Evolutionary conservation across 1,140 invertebrate genomes (phyloP), one percentile per base, ranked within the genome.

Genomic region (Tribolium castaneum): DNA sequence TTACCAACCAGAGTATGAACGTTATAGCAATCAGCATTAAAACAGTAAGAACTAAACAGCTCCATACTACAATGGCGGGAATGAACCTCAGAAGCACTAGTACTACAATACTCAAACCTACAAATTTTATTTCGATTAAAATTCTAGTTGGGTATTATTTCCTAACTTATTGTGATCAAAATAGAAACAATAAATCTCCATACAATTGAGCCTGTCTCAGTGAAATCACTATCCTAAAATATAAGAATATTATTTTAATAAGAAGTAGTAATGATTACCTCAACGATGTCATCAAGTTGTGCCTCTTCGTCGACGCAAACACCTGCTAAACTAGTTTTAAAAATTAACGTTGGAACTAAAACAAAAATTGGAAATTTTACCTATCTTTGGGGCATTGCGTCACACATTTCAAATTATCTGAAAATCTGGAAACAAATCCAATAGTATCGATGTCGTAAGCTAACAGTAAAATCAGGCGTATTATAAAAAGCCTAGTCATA

Each of bases 111-210:
- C 6, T 62, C 30, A 62, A 62, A 45, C 39, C 39, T 45, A 45
- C 5, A 45, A 30, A 45, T 3, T 9, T 45, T 45, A 45, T n/a
- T 45, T 45, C 9, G 39, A 45, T 10, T 45, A 45, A 45, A 45
- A 45, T 45, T n/a, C 7, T 45, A n/a, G 39, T 45, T 3, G 2
- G 39, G 7, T n/a, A 45, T n/a, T 45, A 45, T 45, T 45, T 45
- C 3, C 39, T 3, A 45, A 45, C 39, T 45, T 45, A 45, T 45
- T 45, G 56, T 62, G 13, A 45, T n/a, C n/a, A 45, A 45, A 45
- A 45, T 9, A n/a, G 39, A 45, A 45, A 62, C n/a, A 25, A 62
- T 62, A 12, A 62, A 62, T 62, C 30, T 62, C 56, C 56, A 62
- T 6, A 19, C 19, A 62, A 62, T 7, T 22, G 13, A 13, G 0